Conservation (phyloP, 1,140 invertebrate genomes). For the Drosophila bipectinata region DNA sequence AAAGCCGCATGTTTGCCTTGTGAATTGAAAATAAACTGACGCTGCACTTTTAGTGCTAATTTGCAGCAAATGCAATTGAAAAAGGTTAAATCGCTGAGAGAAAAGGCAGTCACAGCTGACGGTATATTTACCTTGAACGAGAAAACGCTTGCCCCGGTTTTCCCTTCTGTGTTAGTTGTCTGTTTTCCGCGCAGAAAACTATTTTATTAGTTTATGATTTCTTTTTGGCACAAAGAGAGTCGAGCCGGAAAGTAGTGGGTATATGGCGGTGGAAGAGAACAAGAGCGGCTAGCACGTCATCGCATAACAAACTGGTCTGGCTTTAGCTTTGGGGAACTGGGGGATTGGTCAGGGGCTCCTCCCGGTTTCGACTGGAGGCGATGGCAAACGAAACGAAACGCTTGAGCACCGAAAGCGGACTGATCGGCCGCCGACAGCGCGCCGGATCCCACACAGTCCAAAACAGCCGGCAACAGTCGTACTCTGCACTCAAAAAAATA, state of each 20-base stretch:
- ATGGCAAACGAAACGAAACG: constrained; percentile 58
- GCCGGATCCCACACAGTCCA: constrained; percentile 31
- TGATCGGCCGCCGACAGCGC: constrained; percentile 48
- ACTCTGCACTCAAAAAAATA: constrained; percentile 11
- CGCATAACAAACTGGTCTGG: constrained; percentile 68
- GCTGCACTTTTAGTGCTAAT: constrained; percentile 31
- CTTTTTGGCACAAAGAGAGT: constrained; percentile 57
- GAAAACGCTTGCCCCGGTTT: constrained; percentile 30
- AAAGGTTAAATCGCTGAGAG: constrained; percentile 7
- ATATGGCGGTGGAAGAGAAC: constrained; percentile 29
- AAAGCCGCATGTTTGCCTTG: constrained; percentile 40
- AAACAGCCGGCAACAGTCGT: constrained; percentile 32
- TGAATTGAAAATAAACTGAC: constrained; percentile 40
- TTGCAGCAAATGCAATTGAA: constrained; percentile 27
- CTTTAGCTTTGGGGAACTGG: constrained; percentile 33
- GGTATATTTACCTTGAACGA: constrained; percentile 68
- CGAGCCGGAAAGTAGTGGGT: constrained; percentile 28
- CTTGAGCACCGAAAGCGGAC: constrained; percentile 72
- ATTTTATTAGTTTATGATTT: constrained; percentile 46
- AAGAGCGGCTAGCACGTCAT: constrained; percentile 60
- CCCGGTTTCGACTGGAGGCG: constrained; percentile 36
- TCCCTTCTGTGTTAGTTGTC: constrained; percentile 24
- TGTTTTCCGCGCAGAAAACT: constrained; percentile 45
- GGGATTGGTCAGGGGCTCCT: constrained; percentile 35
- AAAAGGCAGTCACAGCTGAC: constrained; percentile 39